These are phyloP conservation scores for Labeo rohita DNA, from an alignment of 2,113 vertebrate species.

Conservation along the genomic window DNA sequence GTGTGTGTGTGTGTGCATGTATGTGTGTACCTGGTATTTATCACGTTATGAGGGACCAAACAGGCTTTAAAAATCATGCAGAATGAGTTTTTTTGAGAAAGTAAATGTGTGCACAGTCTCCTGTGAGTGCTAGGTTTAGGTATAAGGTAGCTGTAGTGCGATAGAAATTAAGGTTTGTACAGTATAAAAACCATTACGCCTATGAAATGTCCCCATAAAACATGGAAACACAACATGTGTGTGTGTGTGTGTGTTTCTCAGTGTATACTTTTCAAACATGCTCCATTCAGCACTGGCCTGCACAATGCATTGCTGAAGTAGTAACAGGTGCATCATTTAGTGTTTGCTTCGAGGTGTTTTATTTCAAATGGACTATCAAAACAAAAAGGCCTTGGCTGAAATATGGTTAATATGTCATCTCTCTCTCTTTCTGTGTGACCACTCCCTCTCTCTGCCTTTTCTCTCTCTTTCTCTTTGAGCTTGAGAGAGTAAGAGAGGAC, in stretches of 20 bases:
- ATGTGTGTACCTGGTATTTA: too few relatives aligned
- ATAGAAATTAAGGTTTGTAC: too few relatives aligned
- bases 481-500: slow-evolving; percentile 27
- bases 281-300: not conserved
- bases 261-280: not conserved
- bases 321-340: slow-evolving; percentile 18
- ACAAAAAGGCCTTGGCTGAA: not conserved
- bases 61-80: too few relatives aligned
- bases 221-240: not conserved
- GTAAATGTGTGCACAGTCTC: too few relatives aligned
- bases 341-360: slow-evolving; percentile 23
- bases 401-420: slow-evolving; percentile 26
- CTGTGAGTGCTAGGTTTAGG: too few relatives aligned
- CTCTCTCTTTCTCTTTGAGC: slow-evolving; percentile 28
- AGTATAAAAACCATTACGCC: too few relatives aligned
- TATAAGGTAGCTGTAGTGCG: too few relatives aligned
- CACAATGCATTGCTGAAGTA: not conserved
- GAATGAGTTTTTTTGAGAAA: too few relatives aligned
- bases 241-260: not conserved
- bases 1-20: not conserved
- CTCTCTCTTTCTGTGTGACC: not conserved
- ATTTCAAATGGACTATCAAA: slow-evolving; percentile 33
- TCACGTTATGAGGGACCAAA: too few relatives aligned
- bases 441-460: slow-evolving; percentile 32
- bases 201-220: too few relatives aligned